phyloP scores from a whole-genome alignment of 2,888 invertebrate species.

The Cremastinae sp. region DNA sequence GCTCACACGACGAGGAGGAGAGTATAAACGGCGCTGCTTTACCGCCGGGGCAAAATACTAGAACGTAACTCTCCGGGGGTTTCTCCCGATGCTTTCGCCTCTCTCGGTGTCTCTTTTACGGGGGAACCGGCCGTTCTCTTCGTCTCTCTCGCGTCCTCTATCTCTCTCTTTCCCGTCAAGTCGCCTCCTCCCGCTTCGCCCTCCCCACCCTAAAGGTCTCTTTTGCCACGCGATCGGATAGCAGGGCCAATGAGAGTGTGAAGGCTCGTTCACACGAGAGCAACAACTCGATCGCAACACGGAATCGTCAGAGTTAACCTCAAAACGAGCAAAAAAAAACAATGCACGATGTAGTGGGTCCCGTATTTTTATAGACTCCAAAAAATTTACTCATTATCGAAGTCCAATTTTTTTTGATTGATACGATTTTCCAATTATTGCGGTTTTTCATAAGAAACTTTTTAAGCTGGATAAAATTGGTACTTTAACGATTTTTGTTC shows the following conservation, averaged over 20 bases:
- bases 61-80: constrained; percentile 71
- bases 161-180: constrained; percentile 1
- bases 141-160: constrained; percentile 19
- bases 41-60: constrained; percentile 75
- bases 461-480: too few relatives aligned
- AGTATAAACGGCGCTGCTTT: constrained; percentile 70
- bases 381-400: too few relatives aligned
- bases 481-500: too few relatives aligned
- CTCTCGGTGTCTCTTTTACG: constrained; percentile 57
- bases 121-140: constrained; percentile 73
- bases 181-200: constrained; percentile 1
- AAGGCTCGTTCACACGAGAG: constrained; percentile 48
- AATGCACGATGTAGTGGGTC: too few relatives aligned
- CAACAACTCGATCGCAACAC: background rate
- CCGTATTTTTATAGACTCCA: too few relatives aligned
- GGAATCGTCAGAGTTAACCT: background rate
- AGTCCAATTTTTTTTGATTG: too few relatives aligned
- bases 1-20: constrained; percentile 63
- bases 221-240: constrained; percentile 58
- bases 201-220: background rate
- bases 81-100: constrained; percentile 67
- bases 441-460: too few relatives aligned
- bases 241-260: constrained; percentile 52
- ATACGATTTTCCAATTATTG: too few relatives aligned
- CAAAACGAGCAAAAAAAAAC: background rate